These are phyloP conservation scores for Lithophane ornitopus DNA, from an alignment of 2,888 invertebrate genomes.

Conservation along the genomic window DNA sequence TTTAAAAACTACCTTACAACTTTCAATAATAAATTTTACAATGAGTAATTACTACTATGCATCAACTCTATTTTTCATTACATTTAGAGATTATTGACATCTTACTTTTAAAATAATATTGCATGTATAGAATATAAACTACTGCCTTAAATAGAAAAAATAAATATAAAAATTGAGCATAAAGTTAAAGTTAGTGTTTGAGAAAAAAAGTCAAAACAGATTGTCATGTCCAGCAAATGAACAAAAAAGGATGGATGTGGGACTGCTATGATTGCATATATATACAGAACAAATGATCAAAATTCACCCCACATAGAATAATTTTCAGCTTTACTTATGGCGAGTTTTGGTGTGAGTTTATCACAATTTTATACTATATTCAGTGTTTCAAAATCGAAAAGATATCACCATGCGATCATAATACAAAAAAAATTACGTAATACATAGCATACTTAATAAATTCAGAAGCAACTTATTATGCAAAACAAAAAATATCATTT, in stretches of 20 bases:
- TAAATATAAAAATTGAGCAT: conserved; percentile 51
- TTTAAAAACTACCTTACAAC: conserved; percentile 1
- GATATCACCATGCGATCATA: too few species aligned
- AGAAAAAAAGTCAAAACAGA: conserved; percentile 26
- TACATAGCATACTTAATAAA: background rate
- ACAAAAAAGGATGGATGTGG: conserved; percentile 38
- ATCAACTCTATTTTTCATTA: background rate
- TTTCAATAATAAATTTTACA: conserved; percentile 15
- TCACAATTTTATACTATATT: background rate
- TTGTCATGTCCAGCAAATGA: conserved; percentile 22
- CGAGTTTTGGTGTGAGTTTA: background rate
- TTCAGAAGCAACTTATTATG: conserved; percentile 16
- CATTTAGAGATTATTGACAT: conserved; percentile 1
- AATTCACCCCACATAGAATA: conserved; percentile 46
- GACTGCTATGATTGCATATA: conserved; percentile 33
- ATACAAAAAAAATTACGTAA: background rate
- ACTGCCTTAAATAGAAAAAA: background rate
- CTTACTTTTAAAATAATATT: background rate
- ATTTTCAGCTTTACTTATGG: conserved; percentile 14
- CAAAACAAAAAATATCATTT: conserved; percentile 19
- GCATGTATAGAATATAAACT: conserved; percentile 15
- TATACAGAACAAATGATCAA: conserved; percentile 48
- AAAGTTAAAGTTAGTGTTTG: conserved; percentile 13
- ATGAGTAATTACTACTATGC: conserved; percentile 10
- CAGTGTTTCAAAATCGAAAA: background rate